Conservation (phyloP, 2,888 invertebrate species). For the Vesta saturnalis region DNA sequence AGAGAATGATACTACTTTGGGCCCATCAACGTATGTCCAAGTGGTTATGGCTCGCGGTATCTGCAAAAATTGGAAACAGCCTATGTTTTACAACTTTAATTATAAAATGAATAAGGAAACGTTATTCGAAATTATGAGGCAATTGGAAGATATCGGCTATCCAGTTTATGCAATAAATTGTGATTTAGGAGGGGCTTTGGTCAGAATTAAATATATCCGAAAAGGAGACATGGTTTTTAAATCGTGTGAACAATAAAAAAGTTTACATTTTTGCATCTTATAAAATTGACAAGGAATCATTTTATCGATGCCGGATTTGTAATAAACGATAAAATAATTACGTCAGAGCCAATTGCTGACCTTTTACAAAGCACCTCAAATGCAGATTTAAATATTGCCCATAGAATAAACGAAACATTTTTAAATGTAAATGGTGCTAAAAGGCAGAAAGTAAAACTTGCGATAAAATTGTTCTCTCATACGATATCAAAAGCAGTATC, state of each 20-base stretch:
- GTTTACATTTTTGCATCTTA: neutral
- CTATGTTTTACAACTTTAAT: too few relatives aligned
- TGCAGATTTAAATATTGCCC: neutral
- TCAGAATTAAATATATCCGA: neutral
- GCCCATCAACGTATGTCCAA: neutral
- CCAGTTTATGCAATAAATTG: too few relatives aligned
- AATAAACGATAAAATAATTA: too few relatives aligned
- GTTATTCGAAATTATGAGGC: neutral
- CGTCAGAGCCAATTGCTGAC: neutral
- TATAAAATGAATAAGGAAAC: neutral
- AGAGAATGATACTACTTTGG: conserved; percentile 23
- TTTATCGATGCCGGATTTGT: too few relatives aligned
- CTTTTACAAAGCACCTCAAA: too few relatives aligned
- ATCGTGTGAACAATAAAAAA: neutral
- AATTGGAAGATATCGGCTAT: neutral
- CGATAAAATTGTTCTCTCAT: conserved; percentile 47
- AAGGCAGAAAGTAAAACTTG: conserved; percentile 42
- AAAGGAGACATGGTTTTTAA: neutral
- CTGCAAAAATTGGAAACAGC: neutral
- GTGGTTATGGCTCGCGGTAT: neutral
- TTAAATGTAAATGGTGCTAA: conserved; percentile 15
- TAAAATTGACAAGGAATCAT: too few relatives aligned
- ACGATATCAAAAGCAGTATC: neutral
- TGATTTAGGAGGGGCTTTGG: neutral
- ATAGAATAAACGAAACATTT: neutral